Evolutionary conservation across 2,797 vertebrate species (phyloP).

Genomic region (Neostethus bicornis): DNA sequence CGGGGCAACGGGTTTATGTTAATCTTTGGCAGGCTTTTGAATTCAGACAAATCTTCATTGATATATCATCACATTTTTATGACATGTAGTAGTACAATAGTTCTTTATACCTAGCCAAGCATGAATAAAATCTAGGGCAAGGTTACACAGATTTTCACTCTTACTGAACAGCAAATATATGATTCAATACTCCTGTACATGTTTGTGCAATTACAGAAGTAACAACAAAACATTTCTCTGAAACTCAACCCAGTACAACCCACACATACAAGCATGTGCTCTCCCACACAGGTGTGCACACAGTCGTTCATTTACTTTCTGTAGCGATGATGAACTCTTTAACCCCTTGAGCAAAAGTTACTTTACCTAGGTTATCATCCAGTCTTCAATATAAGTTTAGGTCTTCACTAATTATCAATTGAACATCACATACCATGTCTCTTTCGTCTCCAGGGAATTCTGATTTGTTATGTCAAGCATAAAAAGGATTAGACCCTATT

Average conservation of each 20-base stretch:
- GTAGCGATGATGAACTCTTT: background rate
- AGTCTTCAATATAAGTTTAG: background rate
- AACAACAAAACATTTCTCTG: background rate
- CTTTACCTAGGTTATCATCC: background rate
- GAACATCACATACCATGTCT: too few species aligned
- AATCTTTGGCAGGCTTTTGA: slow-evolving; percentile 8
- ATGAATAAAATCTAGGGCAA: background rate
- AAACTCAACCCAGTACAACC: slow-evolving; percentile 7
- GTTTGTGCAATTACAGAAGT: slow-evolving; percentile 9
- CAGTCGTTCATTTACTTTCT: background rate
- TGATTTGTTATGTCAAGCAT: too few species aligned
- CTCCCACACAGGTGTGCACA: slow-evolving; percentile 1
- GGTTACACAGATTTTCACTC: background rate
- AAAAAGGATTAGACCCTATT: too few species aligned
- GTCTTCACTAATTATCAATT: too few species aligned
- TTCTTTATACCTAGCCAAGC: background rate
- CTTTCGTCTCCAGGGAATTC: too few species aligned
- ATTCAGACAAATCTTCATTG: background rate
- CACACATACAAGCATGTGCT: slow-evolving; percentile 2
- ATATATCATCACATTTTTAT: background rate
- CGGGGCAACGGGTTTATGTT: background rate
- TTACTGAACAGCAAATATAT: background rate
- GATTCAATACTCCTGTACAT: slow-evolving; percentile 17
- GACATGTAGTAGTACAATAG: background rate
- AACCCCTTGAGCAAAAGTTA: background rate